Conservation (phyloP, 2,797 vertebrate species). For the Enteromius fasciolatus region DNA sequence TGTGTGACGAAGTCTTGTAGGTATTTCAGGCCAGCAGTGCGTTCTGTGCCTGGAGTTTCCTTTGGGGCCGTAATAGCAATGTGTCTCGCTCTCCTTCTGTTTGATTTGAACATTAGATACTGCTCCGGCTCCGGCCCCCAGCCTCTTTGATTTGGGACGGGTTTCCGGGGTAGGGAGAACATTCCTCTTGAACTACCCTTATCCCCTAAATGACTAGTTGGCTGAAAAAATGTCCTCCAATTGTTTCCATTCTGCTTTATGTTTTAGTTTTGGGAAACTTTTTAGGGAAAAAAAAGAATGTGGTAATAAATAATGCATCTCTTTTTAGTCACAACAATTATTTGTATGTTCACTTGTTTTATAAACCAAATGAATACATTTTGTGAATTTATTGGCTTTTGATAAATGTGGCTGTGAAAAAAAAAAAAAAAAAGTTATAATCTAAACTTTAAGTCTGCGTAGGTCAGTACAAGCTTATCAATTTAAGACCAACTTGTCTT, state of each 20-base stretch:
- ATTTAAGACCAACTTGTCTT: neutral
- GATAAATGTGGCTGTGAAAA: neutral
- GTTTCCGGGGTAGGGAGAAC: constrained; percentile 56
- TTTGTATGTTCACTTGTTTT: neutral
- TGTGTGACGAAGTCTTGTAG: constrained; percentile 60
- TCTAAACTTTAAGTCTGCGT: neutral
- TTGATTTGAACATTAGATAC: constrained; percentile 66
- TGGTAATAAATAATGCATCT: neutral
- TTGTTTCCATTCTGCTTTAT: constrained; percentile 45
- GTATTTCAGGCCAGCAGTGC: constrained; percentile 65
- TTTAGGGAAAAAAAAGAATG: neutral
- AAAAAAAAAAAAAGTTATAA: neutral
- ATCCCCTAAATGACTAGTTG: constrained; percentile 58
- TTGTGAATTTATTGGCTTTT: neutral
- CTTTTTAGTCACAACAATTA: neutral
- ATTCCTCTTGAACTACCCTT: constrained; percentile 65
- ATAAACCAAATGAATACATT: neutral
- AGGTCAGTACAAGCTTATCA: neutral
- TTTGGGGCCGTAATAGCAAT: constrained; percentile 65
- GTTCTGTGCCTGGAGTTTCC: constrained; percentile 66
- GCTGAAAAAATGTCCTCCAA: constrained; percentile 47
- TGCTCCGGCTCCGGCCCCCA: constrained; percentile 33
- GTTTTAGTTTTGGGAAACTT: constrained; percentile 25
- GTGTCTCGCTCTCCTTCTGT: constrained; percentile 53
- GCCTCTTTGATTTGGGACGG: constrained; percentile 59